Evolutionary conservation across 2,888 invertebrate species (phyloP).

Genomic region (Furcula furcula): DNA sequence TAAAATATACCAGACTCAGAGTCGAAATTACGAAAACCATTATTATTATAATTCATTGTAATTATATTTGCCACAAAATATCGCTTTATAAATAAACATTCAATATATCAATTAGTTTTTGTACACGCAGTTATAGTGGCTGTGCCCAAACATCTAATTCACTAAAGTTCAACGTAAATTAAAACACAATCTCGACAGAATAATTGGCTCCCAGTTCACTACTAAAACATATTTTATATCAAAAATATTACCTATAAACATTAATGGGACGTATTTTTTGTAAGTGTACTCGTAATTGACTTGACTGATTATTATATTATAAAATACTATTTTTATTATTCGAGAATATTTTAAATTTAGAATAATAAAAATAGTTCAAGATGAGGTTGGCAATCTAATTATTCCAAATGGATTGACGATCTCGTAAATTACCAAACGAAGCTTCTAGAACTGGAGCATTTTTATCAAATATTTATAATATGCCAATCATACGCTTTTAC

Average conservation of each 20-base stretch:
- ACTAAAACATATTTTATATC: background rate
- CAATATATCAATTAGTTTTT: background rate
- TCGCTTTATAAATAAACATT: background rate
- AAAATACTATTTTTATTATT: slow-evolving; percentile 13
- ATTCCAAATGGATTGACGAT: slow-evolving; percentile 29
- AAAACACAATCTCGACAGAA: slow-evolving; percentile 1
- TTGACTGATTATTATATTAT: slow-evolving; percentile 17
- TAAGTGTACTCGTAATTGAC: background rate
- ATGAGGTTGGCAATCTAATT: slow-evolving; percentile 26
- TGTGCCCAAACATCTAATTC: background rate
- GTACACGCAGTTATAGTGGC: background rate
- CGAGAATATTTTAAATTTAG: slow-evolving; percentile 10
- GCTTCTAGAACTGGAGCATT: slow-evolving; percentile 35
- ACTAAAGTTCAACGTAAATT: background rate
- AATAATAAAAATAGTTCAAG: too few species aligned
- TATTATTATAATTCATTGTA: background rate
- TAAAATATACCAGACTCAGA: too few species aligned
- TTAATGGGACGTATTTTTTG: background rate
- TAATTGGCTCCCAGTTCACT: background rate
- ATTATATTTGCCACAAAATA: background rate
- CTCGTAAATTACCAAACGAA: slow-evolving; percentile 42
- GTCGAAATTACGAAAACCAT: background rate
- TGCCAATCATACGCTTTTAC: slow-evolving; percentile 48
- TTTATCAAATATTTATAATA: slow-evolving; percentile 52
- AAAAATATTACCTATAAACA: background rate